phyloP scores from a whole-genome alignment of 2,797 vertebrate species.

The Synanceia verrucosa region DNA sequence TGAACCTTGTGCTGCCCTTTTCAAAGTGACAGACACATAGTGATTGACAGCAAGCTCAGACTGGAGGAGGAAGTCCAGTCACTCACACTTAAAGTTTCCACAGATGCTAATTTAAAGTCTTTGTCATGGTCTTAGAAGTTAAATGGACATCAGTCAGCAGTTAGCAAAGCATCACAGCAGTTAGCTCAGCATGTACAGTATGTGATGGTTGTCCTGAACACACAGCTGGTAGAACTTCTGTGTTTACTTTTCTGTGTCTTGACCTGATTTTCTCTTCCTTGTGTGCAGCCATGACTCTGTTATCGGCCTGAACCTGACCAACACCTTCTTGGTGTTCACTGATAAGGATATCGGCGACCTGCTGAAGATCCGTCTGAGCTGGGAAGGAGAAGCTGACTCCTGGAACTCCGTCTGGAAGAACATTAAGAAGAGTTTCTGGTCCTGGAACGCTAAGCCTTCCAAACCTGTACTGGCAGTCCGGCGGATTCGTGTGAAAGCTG shows the following conservation, averaged over 20 bases:
- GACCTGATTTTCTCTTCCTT: not conserved
- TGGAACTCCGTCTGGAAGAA: constrained; percentile 86
- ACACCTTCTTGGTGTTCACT: constrained; percentile 94
- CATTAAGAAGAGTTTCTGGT: constrained; percentile 77
- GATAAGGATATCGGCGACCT: constrained; percentile 93
- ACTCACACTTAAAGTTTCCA: constrained; percentile 1
- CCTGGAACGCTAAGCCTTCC: constrained; percentile 59
- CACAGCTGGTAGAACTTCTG: not conserved
- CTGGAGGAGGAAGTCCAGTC: not conserved
- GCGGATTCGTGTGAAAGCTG: constrained; percentile 92
- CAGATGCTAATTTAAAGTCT: not conserved
- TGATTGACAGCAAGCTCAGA: not conserved
- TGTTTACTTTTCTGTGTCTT: not conserved
- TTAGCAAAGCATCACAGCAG: not conserved
- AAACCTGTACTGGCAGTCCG: constrained; percentile 85
- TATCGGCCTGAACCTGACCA: constrained; percentile 89
- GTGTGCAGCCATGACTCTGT: constrained; percentile 79
- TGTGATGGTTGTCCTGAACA: not conserved
- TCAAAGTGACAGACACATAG: not conserved
- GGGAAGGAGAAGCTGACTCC: constrained; percentile 85
- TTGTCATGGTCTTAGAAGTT: not conserved
- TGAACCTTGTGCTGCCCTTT: constrained; percentile 28
- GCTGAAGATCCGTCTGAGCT: constrained; percentile 89
- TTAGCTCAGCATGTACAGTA: not conserved
- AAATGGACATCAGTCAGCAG: no score